Percentiles rank a stretch among this genome's conserved stretches.
Evolutionary conservation across 2,797 vertebrate species (phyloP).

Genomic region (Delichon dasypus): DNA sequence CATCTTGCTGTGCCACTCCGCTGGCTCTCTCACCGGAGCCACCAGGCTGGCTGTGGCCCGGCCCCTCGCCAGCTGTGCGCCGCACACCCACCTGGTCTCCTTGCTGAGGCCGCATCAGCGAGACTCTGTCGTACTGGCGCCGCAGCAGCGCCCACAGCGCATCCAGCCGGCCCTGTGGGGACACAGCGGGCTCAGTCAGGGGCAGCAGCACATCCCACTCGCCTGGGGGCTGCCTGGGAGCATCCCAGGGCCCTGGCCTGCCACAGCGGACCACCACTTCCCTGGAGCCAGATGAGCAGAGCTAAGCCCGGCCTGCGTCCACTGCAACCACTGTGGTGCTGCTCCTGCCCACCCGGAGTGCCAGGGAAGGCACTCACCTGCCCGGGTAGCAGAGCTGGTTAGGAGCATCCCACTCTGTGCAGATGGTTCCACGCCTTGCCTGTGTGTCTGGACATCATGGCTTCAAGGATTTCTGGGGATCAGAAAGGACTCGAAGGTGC

Average conservation of each 20-base stretch:
- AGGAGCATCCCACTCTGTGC: fast-evolving
- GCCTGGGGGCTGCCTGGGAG: fast-evolving
- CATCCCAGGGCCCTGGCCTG: fast-evolving
- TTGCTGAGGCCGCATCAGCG: slow-evolving; percentile 91
- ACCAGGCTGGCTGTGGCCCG: fast-evolving
- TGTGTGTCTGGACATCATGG: fast-evolving
- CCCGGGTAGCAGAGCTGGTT: fast-evolving
- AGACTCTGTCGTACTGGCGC: slow-evolving; percentile 90
- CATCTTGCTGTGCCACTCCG: not conserved
- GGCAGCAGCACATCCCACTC: not conserved
- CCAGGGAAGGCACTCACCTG: not conserved
- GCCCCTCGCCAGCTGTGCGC: fast-evolving
- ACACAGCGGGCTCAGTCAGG: not conserved
- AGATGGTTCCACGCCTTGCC: not conserved
- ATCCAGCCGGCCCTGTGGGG: slow-evolving; percentile 88
- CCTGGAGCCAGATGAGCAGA: not conserved
- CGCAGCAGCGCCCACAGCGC: slow-evolving; percentile 91
- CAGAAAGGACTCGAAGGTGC: not conserved
- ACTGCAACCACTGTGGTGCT: not conserved
- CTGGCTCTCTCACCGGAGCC: not conserved
- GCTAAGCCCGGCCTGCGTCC: not conserved
- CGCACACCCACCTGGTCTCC: slow-evolving; percentile 85
- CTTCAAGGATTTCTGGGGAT: not conserved
- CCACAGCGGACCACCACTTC: fast-evolving
- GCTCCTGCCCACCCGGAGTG: not conserved